Conservation (phyloP, 2,888 invertebrate species). For the Trypoxylon attenuatum region DNA sequence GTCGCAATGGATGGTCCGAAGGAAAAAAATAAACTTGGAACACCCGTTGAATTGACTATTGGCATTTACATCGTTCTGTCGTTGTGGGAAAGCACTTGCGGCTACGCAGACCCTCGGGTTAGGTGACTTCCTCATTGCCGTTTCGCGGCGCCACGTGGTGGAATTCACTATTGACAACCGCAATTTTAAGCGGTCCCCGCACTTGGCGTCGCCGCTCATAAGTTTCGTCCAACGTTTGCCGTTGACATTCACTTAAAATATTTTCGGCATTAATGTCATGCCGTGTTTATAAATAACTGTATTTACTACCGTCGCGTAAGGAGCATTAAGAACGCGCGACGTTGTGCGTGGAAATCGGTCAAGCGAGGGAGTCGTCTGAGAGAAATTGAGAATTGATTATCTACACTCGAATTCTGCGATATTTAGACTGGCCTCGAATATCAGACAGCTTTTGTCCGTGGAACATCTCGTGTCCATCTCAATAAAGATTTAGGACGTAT, state of each 20-base stretch:
- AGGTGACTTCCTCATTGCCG: constrained; percentile 47
- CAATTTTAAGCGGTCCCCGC: constrained; percentile 16
- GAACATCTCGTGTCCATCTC: not conserved
- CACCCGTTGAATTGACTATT: constrained; percentile 17
- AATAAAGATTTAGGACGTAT: constrained; percentile 32
- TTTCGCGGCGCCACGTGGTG: constrained; percentile 31
- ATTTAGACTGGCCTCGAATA: not conserved
- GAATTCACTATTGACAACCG: constrained; percentile 31
- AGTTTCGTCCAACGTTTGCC: not conserved
- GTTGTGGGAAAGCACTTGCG: constrained; percentile 13
- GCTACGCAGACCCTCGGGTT: constrained; percentile 14
- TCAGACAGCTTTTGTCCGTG: not conserved
- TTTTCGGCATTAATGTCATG: not conserved
- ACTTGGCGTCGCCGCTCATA: constrained; percentile 5
- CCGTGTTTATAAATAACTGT: constrained; percentile 4
- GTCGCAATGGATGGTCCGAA: not conserved
- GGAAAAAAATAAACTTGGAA: not conserved
- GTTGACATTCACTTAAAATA: constrained; percentile 24
- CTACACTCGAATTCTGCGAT: not conserved
- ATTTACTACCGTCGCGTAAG: not conserved
- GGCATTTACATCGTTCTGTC: constrained; percentile 31
- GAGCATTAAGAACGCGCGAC: not conserved
- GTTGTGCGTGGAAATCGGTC: not conserved
- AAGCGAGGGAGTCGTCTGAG: not conserved
- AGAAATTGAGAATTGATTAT: not conserved